Evolutionary conservation across 1,140 invertebrate genomes (phyloP).

Genomic region (Acromyrmex charruanus): DNA sequence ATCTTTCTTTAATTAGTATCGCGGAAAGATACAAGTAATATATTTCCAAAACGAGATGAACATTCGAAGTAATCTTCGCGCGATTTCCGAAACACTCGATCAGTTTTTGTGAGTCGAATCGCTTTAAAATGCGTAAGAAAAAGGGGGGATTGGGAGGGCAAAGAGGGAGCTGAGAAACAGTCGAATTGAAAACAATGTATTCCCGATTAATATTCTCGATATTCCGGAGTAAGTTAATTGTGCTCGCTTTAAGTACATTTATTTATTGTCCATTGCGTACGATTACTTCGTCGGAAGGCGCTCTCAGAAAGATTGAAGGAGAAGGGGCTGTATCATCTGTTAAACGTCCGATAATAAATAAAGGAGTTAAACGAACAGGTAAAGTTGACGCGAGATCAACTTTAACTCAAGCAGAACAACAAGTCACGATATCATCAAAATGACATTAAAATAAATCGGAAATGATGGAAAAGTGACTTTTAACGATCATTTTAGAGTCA

Average conservation of each 20-base stretch:
- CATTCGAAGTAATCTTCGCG: neutral
- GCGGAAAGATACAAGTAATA: neutral
- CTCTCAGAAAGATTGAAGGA: neutral
- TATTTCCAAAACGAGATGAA: neutral
- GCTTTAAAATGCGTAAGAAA: slow-evolving; percentile 28
- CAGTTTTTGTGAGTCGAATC: neutral
- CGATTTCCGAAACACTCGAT: slow-evolving; percentile 9
- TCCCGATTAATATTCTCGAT: slow-evolving; percentile 27
- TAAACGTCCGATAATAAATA: slow-evolving; percentile 5
- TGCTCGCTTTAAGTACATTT: slow-evolving; percentile 66
- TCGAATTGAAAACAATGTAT: neutral
- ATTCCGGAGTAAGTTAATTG: slow-evolving; percentile 48
- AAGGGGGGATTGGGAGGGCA: neutral
- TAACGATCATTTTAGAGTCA: no score
- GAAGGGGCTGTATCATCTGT: no score
- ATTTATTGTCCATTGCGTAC: slow-evolving; percentile 72
- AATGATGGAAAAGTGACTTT: no score
- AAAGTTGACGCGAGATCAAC: slow-evolving; percentile 10
- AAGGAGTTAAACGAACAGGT: neutral
- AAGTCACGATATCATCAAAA: no score
- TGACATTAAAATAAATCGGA: no score
- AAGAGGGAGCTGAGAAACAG: neutral
- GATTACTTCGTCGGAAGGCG: slow-evolving; percentile 41
- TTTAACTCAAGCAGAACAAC: neutral
- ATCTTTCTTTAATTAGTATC: neutral